These are phyloP conservation scores for Leucozona laternaria DNA, from an alignment of 2,888 invertebrate species.

Conservation along the genomic window DNA sequence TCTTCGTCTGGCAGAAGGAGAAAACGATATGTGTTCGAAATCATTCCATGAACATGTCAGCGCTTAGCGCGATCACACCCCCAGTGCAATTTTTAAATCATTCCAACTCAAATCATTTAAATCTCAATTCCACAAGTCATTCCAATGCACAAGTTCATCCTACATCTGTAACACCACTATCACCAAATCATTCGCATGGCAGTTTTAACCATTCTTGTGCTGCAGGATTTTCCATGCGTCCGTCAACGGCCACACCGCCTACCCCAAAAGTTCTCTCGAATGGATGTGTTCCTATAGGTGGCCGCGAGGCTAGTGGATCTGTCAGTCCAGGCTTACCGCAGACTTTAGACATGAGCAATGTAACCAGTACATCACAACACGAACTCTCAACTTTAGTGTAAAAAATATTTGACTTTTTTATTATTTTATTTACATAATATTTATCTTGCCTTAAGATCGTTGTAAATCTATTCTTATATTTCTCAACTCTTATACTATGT, in stretches of 20 bases:
- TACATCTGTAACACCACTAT: slow-evolving; percentile 83
- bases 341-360: slow-evolving; percentile 86
- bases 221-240: slow-evolving; percentile 80
- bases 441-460: slow-evolving; percentile 54
- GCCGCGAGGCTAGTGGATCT: slow-evolving; percentile 85
- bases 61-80: slow-evolving; percentile 63
- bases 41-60: slow-evolving; percentile 70
- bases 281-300: slow-evolving; percentile 76
- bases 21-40: slow-evolving; percentile 91
- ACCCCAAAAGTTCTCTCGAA: slow-evolving; percentile 81
- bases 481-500: slow-evolving; percentile 62
- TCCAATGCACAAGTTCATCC: slow-evolving; percentile 79
- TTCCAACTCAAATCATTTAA: slow-evolving; percentile 62
- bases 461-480: slow-evolving; percentile 10
- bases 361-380: slow-evolving; percentile 87
- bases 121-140: slow-evolving; percentile 75
- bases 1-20: slow-evolving; percentile 96
- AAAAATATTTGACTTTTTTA: slow-evolving; percentile 50
- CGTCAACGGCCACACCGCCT: slow-evolving; percentile 83
- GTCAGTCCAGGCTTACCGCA: slow-evolving; percentile 87
- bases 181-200: slow-evolving; percentile 83
- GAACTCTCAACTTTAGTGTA: slow-evolving; percentile 89
- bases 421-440: slow-evolving; percentile 19
- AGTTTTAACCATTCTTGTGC: slow-evolving; percentile 82
- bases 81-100: slow-evolving; percentile 70